Conservation (phyloP, 2,888 invertebrate species). For the Tachina grossa region DNA sequence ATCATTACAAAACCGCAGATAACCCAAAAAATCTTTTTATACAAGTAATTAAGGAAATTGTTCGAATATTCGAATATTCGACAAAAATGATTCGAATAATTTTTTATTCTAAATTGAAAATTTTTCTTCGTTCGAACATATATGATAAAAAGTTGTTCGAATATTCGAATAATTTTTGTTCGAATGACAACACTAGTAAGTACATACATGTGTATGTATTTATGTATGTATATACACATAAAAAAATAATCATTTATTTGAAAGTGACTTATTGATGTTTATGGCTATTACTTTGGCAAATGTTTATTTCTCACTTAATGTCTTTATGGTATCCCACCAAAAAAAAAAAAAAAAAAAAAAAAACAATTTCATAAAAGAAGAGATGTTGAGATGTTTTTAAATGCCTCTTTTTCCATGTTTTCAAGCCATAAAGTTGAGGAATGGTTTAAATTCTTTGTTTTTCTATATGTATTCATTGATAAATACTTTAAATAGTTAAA, state of each 20-base stretch:
- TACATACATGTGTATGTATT: too few species aligned
- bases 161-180: too few species aligned
- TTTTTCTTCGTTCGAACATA: too few species aligned
- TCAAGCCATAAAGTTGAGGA: background rate
- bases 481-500: background rate
- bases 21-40: too few species aligned
- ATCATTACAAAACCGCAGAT: too few species aligned
- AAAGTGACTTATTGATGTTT: constrained; percentile 63
- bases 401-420: constrained; percentile 37
- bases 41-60: too few species aligned
- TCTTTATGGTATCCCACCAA: constrained; percentile 31
- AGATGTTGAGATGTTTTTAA: background rate
- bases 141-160: too few species aligned
- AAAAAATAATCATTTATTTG: constrained; percentile 61
- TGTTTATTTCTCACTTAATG: constrained; percentile 61
- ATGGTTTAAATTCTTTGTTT: constrained; percentile 12
- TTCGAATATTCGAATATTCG: too few species aligned
- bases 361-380: background rate
- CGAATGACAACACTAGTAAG: too few species aligned
- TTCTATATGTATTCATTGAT: background rate
- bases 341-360: background rate
- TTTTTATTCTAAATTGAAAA: too few species aligned
- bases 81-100: too few species aligned
- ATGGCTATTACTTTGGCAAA: constrained; percentile 55
- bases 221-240: too few species aligned